Conservation (phyloP, 2,888 invertebrate species). For the Embidobia sp. region DNA sequence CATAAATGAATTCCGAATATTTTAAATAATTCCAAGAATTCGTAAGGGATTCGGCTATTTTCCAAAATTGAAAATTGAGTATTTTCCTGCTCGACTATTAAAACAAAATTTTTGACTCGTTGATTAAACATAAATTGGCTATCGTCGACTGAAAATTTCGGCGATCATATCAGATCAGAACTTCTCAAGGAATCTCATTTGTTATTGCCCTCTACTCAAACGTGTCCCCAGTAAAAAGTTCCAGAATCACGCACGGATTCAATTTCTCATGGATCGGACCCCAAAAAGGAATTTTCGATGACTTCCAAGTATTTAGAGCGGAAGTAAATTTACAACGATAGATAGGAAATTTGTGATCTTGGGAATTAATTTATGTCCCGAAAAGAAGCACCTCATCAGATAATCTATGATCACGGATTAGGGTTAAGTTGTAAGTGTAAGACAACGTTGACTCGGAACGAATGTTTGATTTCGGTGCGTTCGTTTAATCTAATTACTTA, state of each 20-base stretch:
- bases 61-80: too few relatives aligned
- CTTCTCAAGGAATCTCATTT: too few relatives aligned
- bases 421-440: not conserved
- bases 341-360: slow-evolving; percentile 3
- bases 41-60: too few relatives aligned
- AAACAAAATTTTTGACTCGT: too few relatives aligned
- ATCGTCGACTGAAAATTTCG: too few relatives aligned
- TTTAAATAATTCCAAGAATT: not conserved
- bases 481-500: slow-evolving; percentile 3
- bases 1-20: not conserved
- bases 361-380: slow-evolving; percentile 10
- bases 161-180: too few relatives aligned
- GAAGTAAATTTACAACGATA: slow-evolving; percentile 1
- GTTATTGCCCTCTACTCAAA: too few relatives aligned
- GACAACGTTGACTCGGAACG: not conserved
- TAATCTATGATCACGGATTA: not conserved
- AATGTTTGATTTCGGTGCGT: not conserved
- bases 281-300: not conserved
- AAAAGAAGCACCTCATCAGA: slow-evolving; percentile 9
- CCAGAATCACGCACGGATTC: not conserved
- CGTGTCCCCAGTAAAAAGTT: too few relatives aligned
- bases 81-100: too few relatives aligned
- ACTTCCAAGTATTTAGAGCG: slow-evolving; percentile 1
- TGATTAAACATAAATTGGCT: too few relatives aligned
- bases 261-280: not conserved